phyloP scores from a whole-genome alignment of 2,888 invertebrate species.

The Drosophila melanosoma region DNA sequence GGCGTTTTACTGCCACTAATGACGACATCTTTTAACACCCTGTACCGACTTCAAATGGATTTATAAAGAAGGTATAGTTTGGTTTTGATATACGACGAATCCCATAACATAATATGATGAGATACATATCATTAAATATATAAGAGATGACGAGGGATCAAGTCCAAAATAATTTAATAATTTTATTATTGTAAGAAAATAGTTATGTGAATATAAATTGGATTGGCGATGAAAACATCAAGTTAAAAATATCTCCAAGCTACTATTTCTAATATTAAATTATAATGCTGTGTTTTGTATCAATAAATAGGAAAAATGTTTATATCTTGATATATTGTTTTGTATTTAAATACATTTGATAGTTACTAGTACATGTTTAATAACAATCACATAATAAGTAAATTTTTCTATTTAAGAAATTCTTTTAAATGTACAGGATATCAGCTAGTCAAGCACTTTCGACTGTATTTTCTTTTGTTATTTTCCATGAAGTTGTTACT shows the following conservation, averaged over 20 bases:
- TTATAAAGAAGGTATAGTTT: not conserved
- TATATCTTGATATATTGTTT: not conserved
- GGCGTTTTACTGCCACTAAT: slow-evolving; percentile 61
- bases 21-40: slow-evolving; percentile 44
- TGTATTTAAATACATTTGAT: not conserved
- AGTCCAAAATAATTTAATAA: not conserved
- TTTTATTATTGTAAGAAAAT: not conserved
- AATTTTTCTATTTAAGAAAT: not conserved
- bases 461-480: not conserved
- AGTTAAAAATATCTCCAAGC: too few relatives aligned
- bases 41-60: not conserved
- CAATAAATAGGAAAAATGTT: not conserved
- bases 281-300: not conserved
- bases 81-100: not conserved
- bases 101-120: not conserved
- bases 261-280: not conserved
- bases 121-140: not conserved
- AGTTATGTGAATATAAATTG: not conserved
- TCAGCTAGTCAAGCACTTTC: not conserved
- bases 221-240: not conserved
- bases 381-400: not conserved
- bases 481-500: slow-evolving; percentile 74
- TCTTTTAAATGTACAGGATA: not conserved
- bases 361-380: not conserved
- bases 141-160: not conserved